Conservation (phyloP, 2,113 vertebrate genomes). For the Capreolus pygargus region DNA sequence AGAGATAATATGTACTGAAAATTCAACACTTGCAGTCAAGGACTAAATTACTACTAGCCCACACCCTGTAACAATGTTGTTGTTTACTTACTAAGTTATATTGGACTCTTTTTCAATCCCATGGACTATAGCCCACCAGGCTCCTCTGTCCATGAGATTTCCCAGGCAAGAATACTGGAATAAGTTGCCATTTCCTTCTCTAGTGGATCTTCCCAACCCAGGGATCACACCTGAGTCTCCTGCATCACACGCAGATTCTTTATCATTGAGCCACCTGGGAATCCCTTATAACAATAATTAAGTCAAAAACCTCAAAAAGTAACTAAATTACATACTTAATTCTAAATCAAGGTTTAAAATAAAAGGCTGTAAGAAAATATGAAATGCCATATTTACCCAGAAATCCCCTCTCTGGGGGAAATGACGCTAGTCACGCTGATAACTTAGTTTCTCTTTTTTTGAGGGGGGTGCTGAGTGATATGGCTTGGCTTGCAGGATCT, state of each 20-base stretch:
- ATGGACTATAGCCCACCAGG: neutral
- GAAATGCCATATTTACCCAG: neutral
- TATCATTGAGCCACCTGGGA: neutral
- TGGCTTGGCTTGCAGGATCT: neutral
- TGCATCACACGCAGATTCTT: neutral
- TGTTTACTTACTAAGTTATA: neutral
- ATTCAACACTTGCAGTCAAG: neutral
- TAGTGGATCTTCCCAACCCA: neutral
- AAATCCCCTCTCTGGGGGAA: neutral
- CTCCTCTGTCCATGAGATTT: neutral
- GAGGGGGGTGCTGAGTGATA: no score
- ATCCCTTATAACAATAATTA: neutral
- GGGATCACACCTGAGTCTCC: neutral
- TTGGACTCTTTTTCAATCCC: neutral
- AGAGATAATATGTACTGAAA: neutral
- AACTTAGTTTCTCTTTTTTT: neutral
- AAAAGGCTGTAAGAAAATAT: neutral
- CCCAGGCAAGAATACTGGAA: neutral
- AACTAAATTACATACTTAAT: neutral
- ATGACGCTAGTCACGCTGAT: neutral
- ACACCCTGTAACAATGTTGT: neutral
- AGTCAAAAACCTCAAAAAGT: conserved; percentile 7
- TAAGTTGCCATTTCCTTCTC: neutral
- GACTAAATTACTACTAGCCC: neutral
- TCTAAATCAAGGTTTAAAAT: neutral